Evolutionary conservation across 2,797 vertebrate species (phyloP), one percentile per base, ranked within the genome.

Genomic region (Aythya fuligula): DNA sequence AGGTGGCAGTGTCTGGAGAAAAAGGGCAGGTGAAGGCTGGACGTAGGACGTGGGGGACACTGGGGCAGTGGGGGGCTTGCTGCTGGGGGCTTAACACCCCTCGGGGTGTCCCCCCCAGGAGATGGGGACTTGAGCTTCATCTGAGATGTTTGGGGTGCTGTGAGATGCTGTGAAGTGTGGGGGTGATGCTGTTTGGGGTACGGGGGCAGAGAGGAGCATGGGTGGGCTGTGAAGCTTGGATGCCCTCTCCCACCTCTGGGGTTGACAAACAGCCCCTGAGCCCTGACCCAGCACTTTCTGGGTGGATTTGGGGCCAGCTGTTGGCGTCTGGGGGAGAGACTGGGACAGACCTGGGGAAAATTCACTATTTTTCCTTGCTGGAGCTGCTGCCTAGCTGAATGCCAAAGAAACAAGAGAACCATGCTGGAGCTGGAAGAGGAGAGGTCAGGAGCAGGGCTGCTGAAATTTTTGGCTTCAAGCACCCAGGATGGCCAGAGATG

Each of bases 11-110:
- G 30, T 43, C 62, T 75, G 34, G 34, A 79, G 34, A 27, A 64
- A 72, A 22, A 78, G 9, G 28, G 41, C 30, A 66, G 53, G 7
- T 14, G 13, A 30, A 79, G 32, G 38, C 10, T 69, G 43, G 38
- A 54, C 3, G 2, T 3, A 3, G 25, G 19, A 14, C 47, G 53
- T 3, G 3, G 13, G 13, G 15, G 11, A 32, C 3, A 2, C 13
- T 21, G 47, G 53, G 32, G 27, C 47, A 27, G 32, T 58, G 53
- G 24, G 32, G 18, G 6, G 5, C 39, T 85, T 0, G 0, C 22
- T 73, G 34, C 13, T 20, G 4, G 27, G 0, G 2, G 3, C 2
- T 4, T 89, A n/a, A 4, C 21, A 61, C 34, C 6, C 3, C 6
- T 6, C 30, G 28, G 21, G 39, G 14, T 6, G 21, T 75, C 22